A percentile compares a stretch with the other conserved stretches of the same genome.
These are phyloP conservation scores for Heliconius charithonia DNA, from an alignment of 2,888 invertebrate species.

Conservation along the genomic window DNA sequence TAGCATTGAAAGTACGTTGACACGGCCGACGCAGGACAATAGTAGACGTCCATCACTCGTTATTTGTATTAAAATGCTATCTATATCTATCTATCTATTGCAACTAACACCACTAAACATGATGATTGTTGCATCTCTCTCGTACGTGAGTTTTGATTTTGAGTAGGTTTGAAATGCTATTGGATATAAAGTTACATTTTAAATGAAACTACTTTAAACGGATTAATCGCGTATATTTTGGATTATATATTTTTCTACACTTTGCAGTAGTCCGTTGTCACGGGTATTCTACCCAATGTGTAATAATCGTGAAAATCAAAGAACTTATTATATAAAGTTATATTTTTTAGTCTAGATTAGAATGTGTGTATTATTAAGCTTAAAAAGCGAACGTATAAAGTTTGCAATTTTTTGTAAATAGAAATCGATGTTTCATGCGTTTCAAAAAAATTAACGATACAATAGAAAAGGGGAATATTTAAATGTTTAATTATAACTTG, in stretches of 20 bases:
- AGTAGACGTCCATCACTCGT: conserved; percentile 36
- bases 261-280: too few species aligned
- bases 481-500: neutral
- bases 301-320: too few species aligned
- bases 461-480: too few species aligned
- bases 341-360: neutral
- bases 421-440: neutral
- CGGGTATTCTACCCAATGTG: too few species aligned
- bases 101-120: conserved; percentile 15
- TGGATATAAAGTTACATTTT: neutral
- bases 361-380: neutral
- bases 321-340: too few species aligned
- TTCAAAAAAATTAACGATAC: too few species aligned
- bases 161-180: neutral
- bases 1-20: conserved; percentile 44
- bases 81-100: conserved; percentile 20
- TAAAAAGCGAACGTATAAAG: too few species aligned
- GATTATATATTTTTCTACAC: too few species aligned
- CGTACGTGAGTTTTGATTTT: conserved; percentile 3
- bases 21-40: conserved; percentile 41
- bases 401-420: neutral
- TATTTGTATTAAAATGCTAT: conserved; percentile 27
- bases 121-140: neutral
- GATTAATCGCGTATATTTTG: too few species aligned
- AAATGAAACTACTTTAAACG: too few species aligned